Evolutionary conservation across 1,140 invertebrate species (phyloP).

Genomic region (Saccostrea echinata): DNA sequence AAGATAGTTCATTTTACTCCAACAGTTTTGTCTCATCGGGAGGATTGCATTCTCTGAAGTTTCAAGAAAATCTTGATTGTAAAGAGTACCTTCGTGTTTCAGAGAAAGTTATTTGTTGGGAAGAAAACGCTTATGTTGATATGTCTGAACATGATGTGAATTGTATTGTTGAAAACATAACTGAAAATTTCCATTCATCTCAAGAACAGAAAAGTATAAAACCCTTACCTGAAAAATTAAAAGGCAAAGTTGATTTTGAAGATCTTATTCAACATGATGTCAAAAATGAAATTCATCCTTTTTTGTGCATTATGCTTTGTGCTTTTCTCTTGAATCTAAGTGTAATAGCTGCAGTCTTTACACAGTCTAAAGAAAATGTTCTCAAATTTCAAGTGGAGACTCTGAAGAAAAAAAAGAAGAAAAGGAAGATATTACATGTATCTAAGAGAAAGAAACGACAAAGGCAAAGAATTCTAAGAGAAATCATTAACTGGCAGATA

Average conservation of each 20-base stretch:
- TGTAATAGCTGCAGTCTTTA: conserved; percentile 5
- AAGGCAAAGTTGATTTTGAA: neutral
- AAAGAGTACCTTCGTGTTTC: neutral
- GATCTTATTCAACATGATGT: neutral
- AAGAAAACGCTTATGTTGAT: neutral
- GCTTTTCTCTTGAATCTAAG: neutral
- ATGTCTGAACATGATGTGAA: neutral
- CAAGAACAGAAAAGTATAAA: neutral
- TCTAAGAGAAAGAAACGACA: neutral
- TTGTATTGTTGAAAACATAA: neutral
- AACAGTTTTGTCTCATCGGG: neutral
- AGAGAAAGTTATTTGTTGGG: neutral
- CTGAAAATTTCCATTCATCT: neutral
- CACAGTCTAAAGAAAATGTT: neutral
- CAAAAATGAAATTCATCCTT: neutral
- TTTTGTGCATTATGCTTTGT: neutral
- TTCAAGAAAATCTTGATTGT: neutral
- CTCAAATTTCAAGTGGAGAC: neutral
- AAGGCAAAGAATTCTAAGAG: neutral
- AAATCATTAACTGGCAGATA: conserved; percentile 7
- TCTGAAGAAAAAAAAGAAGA: neutral
- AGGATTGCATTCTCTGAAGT: neutral
- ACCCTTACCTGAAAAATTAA: neutral
- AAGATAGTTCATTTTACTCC: neutral
- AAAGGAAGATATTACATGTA: neutral